Base-by-base conservation (phyloP, 2,113 vertebrate genomes). In the Actinemys pallida region DNA sequence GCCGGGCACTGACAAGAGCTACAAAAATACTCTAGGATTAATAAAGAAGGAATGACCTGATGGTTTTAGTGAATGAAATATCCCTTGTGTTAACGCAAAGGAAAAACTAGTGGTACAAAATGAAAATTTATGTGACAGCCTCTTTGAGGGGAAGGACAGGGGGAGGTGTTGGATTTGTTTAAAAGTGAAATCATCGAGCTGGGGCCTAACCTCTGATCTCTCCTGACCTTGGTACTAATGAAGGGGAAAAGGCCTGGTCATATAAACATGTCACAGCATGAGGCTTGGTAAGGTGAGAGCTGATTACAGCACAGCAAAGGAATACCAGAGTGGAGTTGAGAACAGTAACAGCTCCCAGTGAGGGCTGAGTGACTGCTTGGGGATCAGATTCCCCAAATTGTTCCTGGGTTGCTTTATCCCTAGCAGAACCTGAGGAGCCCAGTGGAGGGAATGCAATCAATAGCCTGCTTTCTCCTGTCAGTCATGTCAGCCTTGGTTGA, bases 181-280 rank as follows among this genome's bases (percentile, higher is more conserved):
- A 89, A 92, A 94, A 88, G 87, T 81, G 80, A 97, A 96, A 72
- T 89, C 91, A 20, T n/a, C 0, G 0, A 86, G 85, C 65, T 49
- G 2, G 0, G 84, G 80, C 92, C 93, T 92, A 95, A 94, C 97
- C 80, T 53, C 54, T 97, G 96, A 92, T 98, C 98, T 90, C 84
- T 57, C 53, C 89, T 87, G 93, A 98, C 97, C 98, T 95, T 35
- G 35, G 1, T 91, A 90, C 93, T 95, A 94, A 97, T 89, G 96
- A 98, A 98, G 94, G 97, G 95, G 83, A 95, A 97, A 97, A 90
- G 90, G n/a, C 39, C 76, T 84, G 79, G 84, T 62, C 53, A 1
- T 54, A 86, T 82, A 96, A 96, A 90, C 96, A 86, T 88, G 91
- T 92, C 96, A 39, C 94, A 86, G 91, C 56, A 17, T 88, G 98